Base-by-base conservation (phyloP, 2,113 vertebrate genomes). In the Hypanus sabinus region DNA sequence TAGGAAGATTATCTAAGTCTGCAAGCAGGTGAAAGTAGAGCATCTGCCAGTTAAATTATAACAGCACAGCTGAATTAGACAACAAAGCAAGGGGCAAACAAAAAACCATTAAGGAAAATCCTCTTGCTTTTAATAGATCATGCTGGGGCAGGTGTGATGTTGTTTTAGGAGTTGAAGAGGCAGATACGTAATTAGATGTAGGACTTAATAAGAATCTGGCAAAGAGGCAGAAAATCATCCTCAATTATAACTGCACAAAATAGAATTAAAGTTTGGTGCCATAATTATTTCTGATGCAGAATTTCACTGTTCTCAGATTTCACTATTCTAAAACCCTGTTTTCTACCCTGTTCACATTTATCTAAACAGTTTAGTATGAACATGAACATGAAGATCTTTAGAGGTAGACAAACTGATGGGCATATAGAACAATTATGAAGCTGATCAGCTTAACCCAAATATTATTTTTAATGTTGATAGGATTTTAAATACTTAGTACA, bases 41-140 rank as follows among this genome's bases (percentile, higher is more conserved):
- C 90, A 92, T 71, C 90, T 92, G 90, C 90, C 33, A 38, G 33
- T 30, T 22, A 46, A 36, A 92, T 92, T 38, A 38, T 46, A 20
- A 92, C 65, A n/a, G 33, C 87, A 22, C 20, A 24, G 65, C 46
- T 30, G 88, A 38, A 70, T 68, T 91, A 38, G 62, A 62, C 14
- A 24, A 70, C 65, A 91, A 91, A 91, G 65, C 90, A 71, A 14
- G 20, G 33, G 65, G 18, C 90, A 93, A 93, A 93, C 90, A 71
- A 93, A 93, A 92, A 93, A 68, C 90, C 33, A 93, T 73, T 71
- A 73, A 90, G 90, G 33, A 93, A 73, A 93, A 71, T 93, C 90
- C 68, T 93, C 36, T 33, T 90, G 57, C 62, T 68, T 90, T 90
- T 65, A 36, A 90, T 33, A 90, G 5, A 90, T 90, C 85, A 27